phyloP scores from a whole-genome alignment of 2,113 vertebrate genomes.

The Bufo gargarizans region DNA sequence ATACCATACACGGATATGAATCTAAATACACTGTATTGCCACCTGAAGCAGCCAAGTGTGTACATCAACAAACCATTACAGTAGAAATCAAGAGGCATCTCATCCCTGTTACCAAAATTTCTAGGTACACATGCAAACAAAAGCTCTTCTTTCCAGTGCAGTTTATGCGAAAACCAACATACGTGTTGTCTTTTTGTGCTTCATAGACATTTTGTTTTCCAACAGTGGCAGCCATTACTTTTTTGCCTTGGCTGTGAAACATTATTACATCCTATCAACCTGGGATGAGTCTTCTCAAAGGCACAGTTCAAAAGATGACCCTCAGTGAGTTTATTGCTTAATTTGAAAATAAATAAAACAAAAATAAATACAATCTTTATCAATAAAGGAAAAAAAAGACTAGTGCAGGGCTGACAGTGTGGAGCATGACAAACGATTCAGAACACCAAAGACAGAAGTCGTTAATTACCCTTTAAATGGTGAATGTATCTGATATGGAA shows the following conservation, averaged over 20 bases:
- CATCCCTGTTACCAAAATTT: constrained; percentile 77
- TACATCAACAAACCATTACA: constrained; percentile 80
- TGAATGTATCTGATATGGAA: neutral
- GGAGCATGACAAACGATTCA: neutral
- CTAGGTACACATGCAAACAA: constrained; percentile 67
- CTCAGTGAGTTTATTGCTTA: constrained; percentile 73
- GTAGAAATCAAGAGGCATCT: constrained; percentile 80
- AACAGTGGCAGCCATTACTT: neutral
- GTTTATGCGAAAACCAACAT: constrained; percentile 72
- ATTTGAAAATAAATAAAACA: constrained; percentile 60
- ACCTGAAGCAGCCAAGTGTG: constrained; percentile 76
- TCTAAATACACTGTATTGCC: constrained; percentile 79
- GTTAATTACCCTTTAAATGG: neutral
- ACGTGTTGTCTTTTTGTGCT: constrained; percentile 75
- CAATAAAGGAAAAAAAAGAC: neutral
- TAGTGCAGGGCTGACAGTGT: neutral
- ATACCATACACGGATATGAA: constrained; percentile 81
- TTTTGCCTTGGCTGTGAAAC: constrained; percentile 47
- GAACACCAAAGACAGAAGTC: neutral
- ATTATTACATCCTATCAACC: neutral
- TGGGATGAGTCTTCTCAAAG: constrained; percentile 39
- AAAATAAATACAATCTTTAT: constrained; percentile 69
- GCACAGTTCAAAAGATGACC: constrained; percentile 9
- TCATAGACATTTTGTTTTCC: constrained; percentile 63
- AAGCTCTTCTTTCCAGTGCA: constrained; percentile 75